Evolutionary conservation across 2,113 vertebrate genomes (phyloP), one percentile per base, ranked within the genome.

Genomic region (Plestiodon gilberti): DNA sequence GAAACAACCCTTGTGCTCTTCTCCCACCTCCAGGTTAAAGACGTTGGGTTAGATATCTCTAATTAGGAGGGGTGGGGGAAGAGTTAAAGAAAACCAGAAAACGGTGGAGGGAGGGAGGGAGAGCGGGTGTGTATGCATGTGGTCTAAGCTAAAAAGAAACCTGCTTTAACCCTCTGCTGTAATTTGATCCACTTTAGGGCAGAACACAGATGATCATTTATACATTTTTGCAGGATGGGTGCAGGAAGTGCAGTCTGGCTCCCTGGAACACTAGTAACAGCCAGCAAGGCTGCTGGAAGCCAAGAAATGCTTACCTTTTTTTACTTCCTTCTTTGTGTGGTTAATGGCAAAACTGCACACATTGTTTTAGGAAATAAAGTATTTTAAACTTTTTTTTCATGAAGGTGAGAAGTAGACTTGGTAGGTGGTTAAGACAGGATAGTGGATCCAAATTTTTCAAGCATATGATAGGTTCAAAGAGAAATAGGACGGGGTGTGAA

Each of bases 101-200:
- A 88, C 79, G 84, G 92, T 82, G 78, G 84, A 89, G 81, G 3
- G 18, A 40, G 2, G 22, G 62, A 33, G 55, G n/a, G 52, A 87
- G 91, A 84, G 80, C 81, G 90, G 82, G 83, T 84, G 91, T 78
- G 86, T 88, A 17, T 20, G 5, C 30, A 25, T 30, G 38, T 8
- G 2, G 3, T 61, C n/a, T 48, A 48, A 83, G 81, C 83, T 85
- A 74, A 89, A 93, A 91, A 93, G 89, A 86, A 92, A 85, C 77
- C 43, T 67, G 74, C 84, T 22, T 82, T 86, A 86, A 90, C 82
- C 88, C 85, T 85, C 17, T 43, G 75, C 55, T 92, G 93, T 90
- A 93, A 95, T 20, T 43, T 67, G 92, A 95, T 92, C 89, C 81
- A 90, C 89, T 83, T 87, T 35, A 61, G 93, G n/a, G 85, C 82